Conservation (phyloP, 2,797 vertebrate species). For the Hoplostethus mediterraneus region DNA sequence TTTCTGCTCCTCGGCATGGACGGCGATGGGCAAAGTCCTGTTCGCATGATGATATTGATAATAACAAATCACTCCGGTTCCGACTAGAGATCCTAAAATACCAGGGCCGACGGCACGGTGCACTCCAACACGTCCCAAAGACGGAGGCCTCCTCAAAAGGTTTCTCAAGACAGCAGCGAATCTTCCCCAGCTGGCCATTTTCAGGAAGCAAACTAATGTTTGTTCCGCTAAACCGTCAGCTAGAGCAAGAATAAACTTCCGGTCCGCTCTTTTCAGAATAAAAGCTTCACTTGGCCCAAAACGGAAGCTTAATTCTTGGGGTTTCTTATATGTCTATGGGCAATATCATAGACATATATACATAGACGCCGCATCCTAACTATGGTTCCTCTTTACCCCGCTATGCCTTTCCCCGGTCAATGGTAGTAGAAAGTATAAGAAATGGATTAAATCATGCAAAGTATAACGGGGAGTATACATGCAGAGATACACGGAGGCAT, state of each 20-base stretch:
- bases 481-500: too few relatives aligned
- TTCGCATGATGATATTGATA: slow-evolving; percentile 22
- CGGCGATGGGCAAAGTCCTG: slow-evolving; percentile 56
- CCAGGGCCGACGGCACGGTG: slow-evolving; percentile 53
- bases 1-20: slow-evolving; percentile 73
- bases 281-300: too few relatives aligned
- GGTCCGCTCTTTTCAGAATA: not conserved
- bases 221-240: too few relatives aligned
- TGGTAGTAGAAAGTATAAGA: too few relatives aligned
- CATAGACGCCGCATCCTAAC: too few relatives aligned
- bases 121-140: not conserved
- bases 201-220: slow-evolving; percentile 17
- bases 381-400: slow-evolving; percentile 37
- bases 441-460: not conserved
- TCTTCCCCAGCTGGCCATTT: slow-evolving; percentile 81
- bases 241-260: not conserved
- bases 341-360: too few relatives aligned
- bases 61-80: slow-evolving; percentile 62
- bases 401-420: not conserved
- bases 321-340: too few relatives aligned
- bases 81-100: slow-evolving; percentile 65
- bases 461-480: too few relatives aligned
- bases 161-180: slow-evolving; percentile 53
- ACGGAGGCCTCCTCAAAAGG: slow-evolving; percentile 42
- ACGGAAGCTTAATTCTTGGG: too few relatives aligned